Base-by-base conservation (phyloP, 2,113 vertebrate species). In the Cryptotis parvus region DNA sequence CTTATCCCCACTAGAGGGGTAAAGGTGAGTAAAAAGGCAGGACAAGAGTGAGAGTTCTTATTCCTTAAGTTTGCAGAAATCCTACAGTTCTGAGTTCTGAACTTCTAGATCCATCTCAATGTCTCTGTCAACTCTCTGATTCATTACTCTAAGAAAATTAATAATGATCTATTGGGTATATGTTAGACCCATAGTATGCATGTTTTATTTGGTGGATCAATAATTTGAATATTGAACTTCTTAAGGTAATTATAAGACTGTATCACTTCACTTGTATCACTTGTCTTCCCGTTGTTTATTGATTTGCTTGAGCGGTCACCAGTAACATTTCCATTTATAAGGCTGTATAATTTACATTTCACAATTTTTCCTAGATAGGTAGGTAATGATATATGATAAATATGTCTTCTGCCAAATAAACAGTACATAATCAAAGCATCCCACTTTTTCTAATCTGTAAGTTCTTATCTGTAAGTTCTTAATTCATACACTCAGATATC, bases 11-110 rank as follows among this genome's bases (percentile, higher is more conserved):
- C 45, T 73, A 41, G 45, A 95, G 24, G n/a, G 6, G 52, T 76
- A 65, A 89, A 95, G 93, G 92, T 81, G 83, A 93, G 11, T 52
- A 90, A 95, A 95, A n/a, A 90, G 88, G 14, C 75, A 94, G 74
- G 39, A 55, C 6, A 69, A 68, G 66, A 83, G 18, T 18, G 22
- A 3, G 15, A 83, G 79, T 77, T 55, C 83, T 63, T 87, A 65
- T 65, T 80, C 55, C 63, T 77, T 61, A 15, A 66, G 52, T 87
- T 43, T 80, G 39, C 37, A 72, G 72, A 55, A 49, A 61, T 35
- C 3, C 74, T 75, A 84, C 63, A 45, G n/a, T 90, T 31, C 49
- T 55, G 22, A 90, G 45, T 11, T 49, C 33, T 84, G 45, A 49
- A 49, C 14, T 8, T 74, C 87, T 89, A 82, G 29, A 7, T 91